These are phyloP conservation scores for Olivierus martensii DNA, from an alignment of 1,140 invertebrate species.

Conservation along the genomic window DNA sequence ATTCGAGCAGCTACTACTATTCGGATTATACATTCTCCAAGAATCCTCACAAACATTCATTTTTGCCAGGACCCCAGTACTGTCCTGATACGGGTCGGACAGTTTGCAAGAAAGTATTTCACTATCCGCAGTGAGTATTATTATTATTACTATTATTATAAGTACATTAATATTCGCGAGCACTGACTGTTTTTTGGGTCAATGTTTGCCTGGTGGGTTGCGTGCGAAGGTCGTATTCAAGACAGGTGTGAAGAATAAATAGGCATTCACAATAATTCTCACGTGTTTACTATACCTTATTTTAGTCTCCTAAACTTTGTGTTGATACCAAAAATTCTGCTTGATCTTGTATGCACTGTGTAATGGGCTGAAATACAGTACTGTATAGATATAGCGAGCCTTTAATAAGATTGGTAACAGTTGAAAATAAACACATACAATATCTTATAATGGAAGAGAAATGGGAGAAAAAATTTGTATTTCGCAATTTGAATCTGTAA, in stretches of 20 bases:
- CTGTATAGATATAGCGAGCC: no score
- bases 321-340: no score
- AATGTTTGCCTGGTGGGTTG: neutral
- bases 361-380: no score
- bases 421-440: no score
- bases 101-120: slow-evolving; percentile 18
- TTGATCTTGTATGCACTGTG: no score
- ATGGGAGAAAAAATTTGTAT: no score
- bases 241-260: neutral
- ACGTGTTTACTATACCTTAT: neutral
- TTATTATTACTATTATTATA: neutral
- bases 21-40: slow-evolving; percentile 17
- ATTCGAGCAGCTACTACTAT: slow-evolving; percentile 16
- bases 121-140: slow-evolving; percentile 17
- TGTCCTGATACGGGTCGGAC: slow-evolving; percentile 23
- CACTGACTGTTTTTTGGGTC: neutral
- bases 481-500: no score
- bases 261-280: neutral
- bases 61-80: slow-evolving; percentile 17
- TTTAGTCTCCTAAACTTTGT: no score
- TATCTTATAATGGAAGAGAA: no score
- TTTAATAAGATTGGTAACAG: no score
- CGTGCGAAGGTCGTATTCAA: neutral
- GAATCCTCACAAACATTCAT: slow-evolving; percentile 12
- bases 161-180: neutral